phyloP scores from a whole-genome alignment of 2,888 invertebrate genomes.

The Callimorpha dominula region DNA sequence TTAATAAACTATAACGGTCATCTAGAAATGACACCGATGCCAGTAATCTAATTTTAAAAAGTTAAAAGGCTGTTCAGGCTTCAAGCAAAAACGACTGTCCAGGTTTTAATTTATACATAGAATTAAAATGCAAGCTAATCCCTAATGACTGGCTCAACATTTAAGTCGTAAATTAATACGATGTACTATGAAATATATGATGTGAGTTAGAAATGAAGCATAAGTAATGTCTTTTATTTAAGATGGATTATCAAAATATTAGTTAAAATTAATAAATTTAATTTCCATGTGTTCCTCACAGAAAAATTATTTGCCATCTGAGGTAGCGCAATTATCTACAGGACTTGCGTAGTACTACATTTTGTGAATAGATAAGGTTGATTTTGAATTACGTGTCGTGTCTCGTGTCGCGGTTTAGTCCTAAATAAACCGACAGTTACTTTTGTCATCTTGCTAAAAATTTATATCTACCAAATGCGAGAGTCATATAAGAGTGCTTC shows the following conservation, averaged over 20 bases:
- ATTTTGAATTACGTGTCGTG: too few relatives aligned
- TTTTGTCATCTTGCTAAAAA: too few relatives aligned
- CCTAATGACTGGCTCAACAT: background rate
- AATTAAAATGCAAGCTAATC: background rate
- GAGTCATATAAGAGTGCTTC: background rate
- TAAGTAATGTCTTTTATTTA: background rate
- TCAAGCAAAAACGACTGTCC: background rate
- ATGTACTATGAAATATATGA: background rate
- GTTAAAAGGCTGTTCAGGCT: background rate
- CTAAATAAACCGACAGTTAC: too few relatives aligned
- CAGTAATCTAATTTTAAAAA: background rate
- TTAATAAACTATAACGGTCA: background rate
- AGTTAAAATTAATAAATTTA: too few relatives aligned
- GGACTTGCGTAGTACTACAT: too few relatives aligned
- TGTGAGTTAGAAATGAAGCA: background rate
- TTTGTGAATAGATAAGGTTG: too few relatives aligned
- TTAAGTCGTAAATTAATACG: background rate
- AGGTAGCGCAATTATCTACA: too few relatives aligned
- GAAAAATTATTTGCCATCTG: too few relatives aligned
- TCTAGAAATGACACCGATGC: background rate
- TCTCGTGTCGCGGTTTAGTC: too few relatives aligned
- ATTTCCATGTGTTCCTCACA: too few relatives aligned
- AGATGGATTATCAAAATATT: too few relatives aligned
- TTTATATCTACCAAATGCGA: too few relatives aligned
- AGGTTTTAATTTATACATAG: background rate